Base-by-base conservation (phyloP, 1,140 invertebrate species). In the Kradibia gibbosae region DNA sequence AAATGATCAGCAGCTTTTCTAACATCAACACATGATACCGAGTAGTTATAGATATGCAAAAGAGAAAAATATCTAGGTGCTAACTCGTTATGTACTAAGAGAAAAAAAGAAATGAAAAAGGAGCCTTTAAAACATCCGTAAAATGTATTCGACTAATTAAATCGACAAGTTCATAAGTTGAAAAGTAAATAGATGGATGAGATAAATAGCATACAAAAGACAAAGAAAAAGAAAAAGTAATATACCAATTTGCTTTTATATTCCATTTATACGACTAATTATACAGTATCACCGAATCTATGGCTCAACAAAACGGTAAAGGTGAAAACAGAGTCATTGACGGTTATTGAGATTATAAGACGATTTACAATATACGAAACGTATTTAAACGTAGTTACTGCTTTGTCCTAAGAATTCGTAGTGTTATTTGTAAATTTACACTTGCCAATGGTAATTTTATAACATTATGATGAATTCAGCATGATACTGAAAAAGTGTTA, bases 121-220 rank as follows among this genome's bases (percentile, higher is more conserved):
- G 70, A 25, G 31, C n/a, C 28, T 31, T 62, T 65, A 81, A 82
- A 85, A 86, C 72, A 65, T 74, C 84, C 83, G 53, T 78, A 84
- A 86, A 86, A 86, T 86, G 86, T 86, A 74, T 85, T 82, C 25
- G 77, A 62, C 72, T 67, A 67, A 86, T 84, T 78, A 71, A 83
- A 80, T 80, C 75, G 60, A 45, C 31, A 75, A 65, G 79, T 74
- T 77, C 80, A 82, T 36, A 57, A 42, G 55, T 78, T 78, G n/a
- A 39, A 0, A 13, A 17, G 42, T 7, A 42, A 39, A 42, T 22
- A 42, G 22, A 42, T 2, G 28, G 28, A 75, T 48, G 39, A 71
- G 65, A 34, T 36, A 71, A n/a, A 45, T 13, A 10, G 25, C 8
- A 25, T 15, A 28, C 50, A 28, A 39, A 31, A 57, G 53, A 57